Conservation (phyloP, 2,113 vertebrate species). For the Pomatorhinus ruficollis region DNA sequence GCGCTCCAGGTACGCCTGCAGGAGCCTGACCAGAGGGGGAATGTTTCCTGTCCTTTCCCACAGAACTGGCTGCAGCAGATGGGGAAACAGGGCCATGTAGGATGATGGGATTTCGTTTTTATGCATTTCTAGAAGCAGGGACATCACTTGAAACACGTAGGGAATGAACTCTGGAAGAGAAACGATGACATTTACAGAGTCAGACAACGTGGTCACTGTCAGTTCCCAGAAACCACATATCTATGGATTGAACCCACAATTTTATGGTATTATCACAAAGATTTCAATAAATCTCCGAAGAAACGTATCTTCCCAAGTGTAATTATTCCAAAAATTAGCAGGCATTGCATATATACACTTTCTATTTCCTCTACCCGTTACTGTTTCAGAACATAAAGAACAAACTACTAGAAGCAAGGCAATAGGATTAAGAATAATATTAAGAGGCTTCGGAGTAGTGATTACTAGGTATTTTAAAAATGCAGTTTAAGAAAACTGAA, state of each 20-base stretch:
- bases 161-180: slow-evolving; percentile 91
- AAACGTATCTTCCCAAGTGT: background rate
- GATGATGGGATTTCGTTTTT: slow-evolving; percentile 88
- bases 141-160: slow-evolving; percentile 99
- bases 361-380: background rate
- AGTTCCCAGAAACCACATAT: rapidly evolving
- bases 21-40: slow-evolving; percentile 92
- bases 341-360: background rate
- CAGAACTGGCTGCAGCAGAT: slow-evolving; percentile 92
- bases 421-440: background rate
- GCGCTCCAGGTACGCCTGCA: slow-evolving; percentile 93
- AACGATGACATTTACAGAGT: background rate
- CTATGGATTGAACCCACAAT: background rate
- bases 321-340: background rate
- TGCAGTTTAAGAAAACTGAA: background rate
- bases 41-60: slow-evolving; percentile 98
- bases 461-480: background rate
- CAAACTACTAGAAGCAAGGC: background rate
- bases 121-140: slow-evolving; percentile 96
- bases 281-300: background rate
- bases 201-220: background rate
- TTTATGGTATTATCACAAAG: background rate
- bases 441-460: background rate
- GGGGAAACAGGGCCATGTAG: slow-evolving; percentile 96
- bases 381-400: background rate